Percentiles rank a stretch among this genome's conserved stretches.
Conservation (phyloP, 2,113 vertebrate genomes). For the Misgurnus anguillicaudatus region DNA sequence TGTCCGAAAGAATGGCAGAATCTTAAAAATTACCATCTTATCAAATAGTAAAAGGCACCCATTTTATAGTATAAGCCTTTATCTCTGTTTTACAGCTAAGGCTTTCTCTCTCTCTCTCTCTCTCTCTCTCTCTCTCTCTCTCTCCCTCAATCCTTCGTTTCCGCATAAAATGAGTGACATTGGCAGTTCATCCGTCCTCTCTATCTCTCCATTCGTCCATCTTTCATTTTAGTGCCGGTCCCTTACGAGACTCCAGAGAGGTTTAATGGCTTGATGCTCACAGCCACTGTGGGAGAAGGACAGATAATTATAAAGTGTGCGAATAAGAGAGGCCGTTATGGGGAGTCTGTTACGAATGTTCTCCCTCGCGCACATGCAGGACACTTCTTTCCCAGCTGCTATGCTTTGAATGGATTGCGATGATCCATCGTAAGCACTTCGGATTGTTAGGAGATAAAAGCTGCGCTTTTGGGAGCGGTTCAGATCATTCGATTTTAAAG, state of each 20-base stretch:
- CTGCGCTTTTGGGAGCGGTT: conserved; percentile 26
- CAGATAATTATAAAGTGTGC: conserved; percentile 1
- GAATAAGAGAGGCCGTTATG: not conserved
- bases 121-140: not conserved
- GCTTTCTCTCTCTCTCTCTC: not conserved
- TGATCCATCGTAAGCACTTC: conserved; percentile 22
- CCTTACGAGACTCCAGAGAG: conserved; percentile 41
- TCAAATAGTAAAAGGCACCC: too few relatives aligned
- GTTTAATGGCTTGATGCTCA: conserved; percentile 44
- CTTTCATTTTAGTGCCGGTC: conserved; percentile 4
- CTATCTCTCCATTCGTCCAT: conserved; percentile 13
- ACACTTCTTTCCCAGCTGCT: not conserved
- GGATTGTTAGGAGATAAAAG: not conserved
- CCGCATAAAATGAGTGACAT: not conserved
- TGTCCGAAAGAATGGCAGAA: too few relatives aligned
- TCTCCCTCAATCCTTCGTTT: not conserved
- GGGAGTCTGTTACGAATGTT: not conserved
- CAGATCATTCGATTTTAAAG: conserved; percentile 32
- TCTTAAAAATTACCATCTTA: too few relatives aligned
- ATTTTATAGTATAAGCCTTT: too few relatives aligned
- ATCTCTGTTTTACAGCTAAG: not conserved
- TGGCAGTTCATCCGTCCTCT: conserved; percentile 23
- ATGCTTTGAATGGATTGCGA: conserved; percentile 26
- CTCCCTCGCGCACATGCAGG: conserved; percentile 6
- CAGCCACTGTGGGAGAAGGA: conserved; percentile 20